Base-by-base conservation (phyloP, 1,140 invertebrate species). In the Magallana gigas region DNA sequence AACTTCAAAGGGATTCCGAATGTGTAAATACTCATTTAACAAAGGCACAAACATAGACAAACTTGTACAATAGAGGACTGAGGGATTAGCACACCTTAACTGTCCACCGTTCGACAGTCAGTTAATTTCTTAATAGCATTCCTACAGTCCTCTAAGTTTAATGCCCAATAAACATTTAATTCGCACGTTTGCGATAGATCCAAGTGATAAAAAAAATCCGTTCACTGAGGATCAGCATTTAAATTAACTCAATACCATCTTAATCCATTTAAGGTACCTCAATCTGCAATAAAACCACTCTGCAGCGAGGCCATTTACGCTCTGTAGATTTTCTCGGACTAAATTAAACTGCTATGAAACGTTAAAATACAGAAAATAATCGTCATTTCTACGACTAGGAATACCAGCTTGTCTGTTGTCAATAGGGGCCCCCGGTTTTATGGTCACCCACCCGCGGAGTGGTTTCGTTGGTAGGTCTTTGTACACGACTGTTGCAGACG, bases 281-380 rank as follows among this genome's bases (percentile, higher is more conserved):
- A 76, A 76, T 76, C 68, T 76, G 68, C 68, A 76, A 76, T 76
- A 76, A 76, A 76, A 76, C 68, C 68, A 76, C 68, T 76, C 23
- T 76, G 68, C 36, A 76, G 68, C 68, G 68, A 18, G 68, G 68
- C 8, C 8, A 29, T 76, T 76, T 76, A 76, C 68, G 29, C 68
- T 76, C 68, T 8, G 68, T 36, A 36, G 68, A 29, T 76, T 76
- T 76, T 76, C 68, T 76, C 68, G 68, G 36, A 76, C 68, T 76
- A 36, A 76, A 76, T 76, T 76, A 76, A 76, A 76, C 68, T 76
- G 68, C 68, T 76, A 76, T 76, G 68, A 76, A 76, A 29, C 68
- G 68, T 29, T 29, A 29, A 76, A 48, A 76, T 76, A 76, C 68
- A 29, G 68, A 76, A 76, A 76, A 76, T 76, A 76, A 76, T 76